These are phyloP conservation scores for Chloropsis cyanopogon DNA, from an alignment of 2,113 vertebrate species.

Conservation along the genomic window DNA sequence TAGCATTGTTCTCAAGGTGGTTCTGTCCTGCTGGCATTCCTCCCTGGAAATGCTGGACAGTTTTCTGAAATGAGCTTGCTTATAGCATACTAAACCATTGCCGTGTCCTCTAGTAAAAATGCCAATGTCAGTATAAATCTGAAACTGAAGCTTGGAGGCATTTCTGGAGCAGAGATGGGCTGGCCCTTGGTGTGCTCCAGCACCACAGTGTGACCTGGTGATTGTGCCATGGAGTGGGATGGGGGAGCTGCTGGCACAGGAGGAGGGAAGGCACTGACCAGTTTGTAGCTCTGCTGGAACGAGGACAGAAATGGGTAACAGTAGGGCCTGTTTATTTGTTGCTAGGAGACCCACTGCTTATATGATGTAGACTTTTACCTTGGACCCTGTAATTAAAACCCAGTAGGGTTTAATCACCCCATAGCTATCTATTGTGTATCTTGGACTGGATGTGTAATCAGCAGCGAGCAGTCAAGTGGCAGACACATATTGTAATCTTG, in stretches of 20 bases:
- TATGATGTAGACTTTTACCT: neutral
- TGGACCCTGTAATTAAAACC: conserved; percentile 9
- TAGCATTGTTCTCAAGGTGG: neutral
- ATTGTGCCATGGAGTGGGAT: neutral
- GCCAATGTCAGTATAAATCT: neutral
- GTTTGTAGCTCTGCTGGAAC: neutral
- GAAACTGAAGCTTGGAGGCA: neutral
- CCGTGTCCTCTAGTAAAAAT: neutral
- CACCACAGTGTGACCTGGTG: neutral
- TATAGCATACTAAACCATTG: neutral
- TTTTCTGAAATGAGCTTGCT: neutral
- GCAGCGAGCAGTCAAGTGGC: neutral
- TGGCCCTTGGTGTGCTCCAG: neutral
- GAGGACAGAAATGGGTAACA: neutral
- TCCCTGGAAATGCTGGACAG: neutral
- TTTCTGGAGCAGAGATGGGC: neutral
- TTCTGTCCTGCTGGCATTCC: neutral
- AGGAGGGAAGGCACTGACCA: fast-evolving
- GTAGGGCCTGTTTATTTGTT: neutral
- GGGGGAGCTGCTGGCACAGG: neutral
- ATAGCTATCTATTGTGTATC: neutral
- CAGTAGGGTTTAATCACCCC: neutral
- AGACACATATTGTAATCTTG: neutral
- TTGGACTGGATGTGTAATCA: neutral
- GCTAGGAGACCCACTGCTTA: neutral